Percentiles rank a stretch among this genome's conserved stretches.
These are phyloP conservation scores for Drosophila antonietae DNA, from an alignment of 2,888 invertebrate species.

Conservation along the genomic window DNA sequence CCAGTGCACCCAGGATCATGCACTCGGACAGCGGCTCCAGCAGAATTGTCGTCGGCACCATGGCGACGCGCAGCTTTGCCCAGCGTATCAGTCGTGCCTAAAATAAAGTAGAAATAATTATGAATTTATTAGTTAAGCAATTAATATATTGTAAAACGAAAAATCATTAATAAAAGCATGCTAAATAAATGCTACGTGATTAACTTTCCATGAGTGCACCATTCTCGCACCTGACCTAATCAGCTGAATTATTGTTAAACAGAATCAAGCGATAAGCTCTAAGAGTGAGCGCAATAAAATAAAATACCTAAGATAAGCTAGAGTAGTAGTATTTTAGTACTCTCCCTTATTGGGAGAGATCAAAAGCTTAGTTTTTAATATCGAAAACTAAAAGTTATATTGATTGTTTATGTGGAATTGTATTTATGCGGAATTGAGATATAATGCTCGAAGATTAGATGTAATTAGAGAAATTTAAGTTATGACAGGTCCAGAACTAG, in stretches of 20 bases:
- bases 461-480: background rate
- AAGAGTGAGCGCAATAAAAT: background rate
- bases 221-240: background rate
- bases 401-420: background rate
- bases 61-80: conserved; percentile 97
- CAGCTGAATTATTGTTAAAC: background rate
- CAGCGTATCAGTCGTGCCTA: conserved; percentile 94
- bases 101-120: background rate
- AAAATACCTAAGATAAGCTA: background rate
- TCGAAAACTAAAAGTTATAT: background rate
- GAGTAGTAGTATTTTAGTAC: background rate
- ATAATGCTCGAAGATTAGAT: background rate
- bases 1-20: conserved; percentile 95
- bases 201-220: background rate
- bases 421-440: background rate
- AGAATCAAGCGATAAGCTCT: background rate
- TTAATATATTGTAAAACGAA: background rate
- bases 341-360: background rate
- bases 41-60: conserved; percentile 96
- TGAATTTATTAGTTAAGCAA: background rate
- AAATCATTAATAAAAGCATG: background rate
- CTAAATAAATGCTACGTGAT: conserved; percentile 1
- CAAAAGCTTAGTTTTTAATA: background rate
- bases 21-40: conserved; percentile 98
- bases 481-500: background rate